Percentiles rank a stretch among this genome's conserved stretches.
phyloP scores from a whole-genome alignment of 2,888 invertebrate genomes.

The Frankliniella fusca region DNA sequence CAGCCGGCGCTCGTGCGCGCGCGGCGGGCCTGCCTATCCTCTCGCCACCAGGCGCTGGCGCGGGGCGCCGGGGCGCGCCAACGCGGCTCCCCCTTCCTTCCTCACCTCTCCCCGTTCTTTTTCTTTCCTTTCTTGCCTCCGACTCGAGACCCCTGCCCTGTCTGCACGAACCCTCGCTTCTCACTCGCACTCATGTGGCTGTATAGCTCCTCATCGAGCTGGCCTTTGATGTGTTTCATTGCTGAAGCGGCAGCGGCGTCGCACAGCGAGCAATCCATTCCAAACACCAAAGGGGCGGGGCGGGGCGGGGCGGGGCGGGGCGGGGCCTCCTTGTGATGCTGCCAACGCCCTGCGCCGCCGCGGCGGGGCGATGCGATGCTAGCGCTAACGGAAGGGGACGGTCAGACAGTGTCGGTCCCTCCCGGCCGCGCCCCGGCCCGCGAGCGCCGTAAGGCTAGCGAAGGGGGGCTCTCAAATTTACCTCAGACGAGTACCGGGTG shows the following conservation, averaged over 20 bases:
- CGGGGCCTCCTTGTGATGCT: neutral
- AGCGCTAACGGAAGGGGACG: no score
- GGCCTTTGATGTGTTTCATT: constrained; percentile 21
- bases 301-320: neutral
- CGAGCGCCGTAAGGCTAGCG: no score
- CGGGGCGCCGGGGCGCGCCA: no score
- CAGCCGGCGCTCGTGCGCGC: no score
- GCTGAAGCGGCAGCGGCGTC: constrained; percentile 7
- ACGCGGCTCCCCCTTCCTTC: neutral
- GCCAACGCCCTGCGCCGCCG: no score
- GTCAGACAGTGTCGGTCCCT: no score
- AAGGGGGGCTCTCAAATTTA: no score
- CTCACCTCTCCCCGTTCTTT: neutral
- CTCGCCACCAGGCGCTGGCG: neutral
- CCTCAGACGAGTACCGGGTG: no score
- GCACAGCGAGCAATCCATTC: constrained; percentile 4
- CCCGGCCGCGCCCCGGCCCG: no score
- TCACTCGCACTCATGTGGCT: neutral
- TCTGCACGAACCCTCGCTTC: neutral
- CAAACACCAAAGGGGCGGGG: neutral
- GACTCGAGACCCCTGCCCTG: neutral
- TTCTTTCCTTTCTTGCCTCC: neutral
- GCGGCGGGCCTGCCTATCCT: neutral
- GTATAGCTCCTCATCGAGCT: neutral
- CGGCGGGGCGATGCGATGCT: no score